Percentiles rank a stretch among this genome's conserved stretches.
These are phyloP conservation scores for Oreotrochilus melanogaster DNA, from an alignment of 2,113 vertebrate species.

Conservation along the genomic window DNA sequence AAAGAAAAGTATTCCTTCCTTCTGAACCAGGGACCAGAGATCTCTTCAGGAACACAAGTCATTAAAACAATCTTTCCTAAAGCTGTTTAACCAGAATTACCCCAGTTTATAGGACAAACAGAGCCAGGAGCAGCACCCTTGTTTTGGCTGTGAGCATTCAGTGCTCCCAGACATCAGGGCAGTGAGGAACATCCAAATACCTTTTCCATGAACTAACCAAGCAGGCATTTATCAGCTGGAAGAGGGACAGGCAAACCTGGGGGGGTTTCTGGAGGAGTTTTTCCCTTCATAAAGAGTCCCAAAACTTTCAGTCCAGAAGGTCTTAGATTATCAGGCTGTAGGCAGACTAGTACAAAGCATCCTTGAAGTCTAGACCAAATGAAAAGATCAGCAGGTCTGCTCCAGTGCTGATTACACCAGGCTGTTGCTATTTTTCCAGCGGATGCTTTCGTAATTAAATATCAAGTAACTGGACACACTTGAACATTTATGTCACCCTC, in stretches of 20 bases:
- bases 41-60: not conserved
- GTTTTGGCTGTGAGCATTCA: not conserved
- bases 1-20: not conserved
- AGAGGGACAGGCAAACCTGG: not conserved
- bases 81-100: not conserved
- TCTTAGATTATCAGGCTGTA: conserved; percentile 4
- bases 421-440: conserved; percentile 8
- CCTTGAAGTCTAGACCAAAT: conserved; percentile 52
- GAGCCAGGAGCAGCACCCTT: not conserved
- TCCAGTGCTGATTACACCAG: conserved; percentile 11
- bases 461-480: conserved; percentile 36
- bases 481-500: conserved; percentile 22
- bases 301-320: not conserved
- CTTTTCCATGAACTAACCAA: conserved; percentile 39
- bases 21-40: not conserved
- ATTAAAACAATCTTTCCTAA: not conserved
- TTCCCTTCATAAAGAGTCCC: not conserved
- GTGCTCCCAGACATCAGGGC: not conserved
- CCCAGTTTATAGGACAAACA: not conserved
- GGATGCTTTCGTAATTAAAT: conserved; percentile 59
- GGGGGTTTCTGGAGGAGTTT: not conserved
- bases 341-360: conserved; percentile 51
- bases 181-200: not conserved
- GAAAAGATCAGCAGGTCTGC: conserved; percentile 52
- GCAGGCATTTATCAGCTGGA: not conserved